These are phyloP conservation scores for Heteropelma amictum DNA, from an alignment of 2,888 invertebrate species.

Conservation along the genomic window DNA sequence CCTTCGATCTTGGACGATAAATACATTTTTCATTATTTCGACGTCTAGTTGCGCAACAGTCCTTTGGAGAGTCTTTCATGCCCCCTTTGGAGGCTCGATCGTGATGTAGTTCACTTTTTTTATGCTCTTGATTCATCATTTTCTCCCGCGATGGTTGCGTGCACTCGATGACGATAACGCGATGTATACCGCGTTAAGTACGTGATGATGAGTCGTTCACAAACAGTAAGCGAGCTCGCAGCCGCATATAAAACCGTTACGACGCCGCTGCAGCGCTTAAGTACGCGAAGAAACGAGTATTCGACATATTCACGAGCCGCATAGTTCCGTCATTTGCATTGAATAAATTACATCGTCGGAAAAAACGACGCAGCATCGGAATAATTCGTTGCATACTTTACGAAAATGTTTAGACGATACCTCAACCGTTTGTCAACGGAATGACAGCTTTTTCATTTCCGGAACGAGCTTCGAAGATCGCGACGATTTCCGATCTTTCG, in stretches of 20 bases:
- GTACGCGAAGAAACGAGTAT: not conserved
- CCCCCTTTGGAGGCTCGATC: not conserved
- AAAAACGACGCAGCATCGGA: not conserved
- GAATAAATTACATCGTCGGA: not conserved
- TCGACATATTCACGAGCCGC: not conserved
- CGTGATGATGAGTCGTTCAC: conserved; percentile 34
- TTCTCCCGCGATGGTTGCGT: conserved; percentile 4
- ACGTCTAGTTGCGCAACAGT: too few relatives aligned
- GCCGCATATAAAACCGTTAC: conserved; percentile 35
- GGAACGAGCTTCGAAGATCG: too few relatives aligned
- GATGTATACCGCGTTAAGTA: conserved; percentile 32
- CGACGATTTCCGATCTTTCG: too few relatives aligned
- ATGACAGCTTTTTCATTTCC: too few relatives aligned
- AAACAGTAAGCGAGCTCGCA: conserved; percentile 7
- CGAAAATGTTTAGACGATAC: too few relatives aligned
- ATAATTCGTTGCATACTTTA: not conserved
- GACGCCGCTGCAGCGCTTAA: conserved; percentile 15
- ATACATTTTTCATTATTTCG: too few relatives aligned
- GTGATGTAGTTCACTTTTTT: not conserved
- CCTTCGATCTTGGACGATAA: too few relatives aligned
- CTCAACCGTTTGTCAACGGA: too few relatives aligned
- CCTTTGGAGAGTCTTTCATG: not conserved
- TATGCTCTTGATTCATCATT: conserved; percentile 1
- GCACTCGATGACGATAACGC: conserved; percentile 19
- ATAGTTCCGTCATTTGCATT: not conserved